Percentiles rank a stretch among this genome's conserved stretches.
phyloP scores from a whole-genome alignment of 2,888 invertebrate genomes.

The Liopterus haemorrhoidalis region DNA sequence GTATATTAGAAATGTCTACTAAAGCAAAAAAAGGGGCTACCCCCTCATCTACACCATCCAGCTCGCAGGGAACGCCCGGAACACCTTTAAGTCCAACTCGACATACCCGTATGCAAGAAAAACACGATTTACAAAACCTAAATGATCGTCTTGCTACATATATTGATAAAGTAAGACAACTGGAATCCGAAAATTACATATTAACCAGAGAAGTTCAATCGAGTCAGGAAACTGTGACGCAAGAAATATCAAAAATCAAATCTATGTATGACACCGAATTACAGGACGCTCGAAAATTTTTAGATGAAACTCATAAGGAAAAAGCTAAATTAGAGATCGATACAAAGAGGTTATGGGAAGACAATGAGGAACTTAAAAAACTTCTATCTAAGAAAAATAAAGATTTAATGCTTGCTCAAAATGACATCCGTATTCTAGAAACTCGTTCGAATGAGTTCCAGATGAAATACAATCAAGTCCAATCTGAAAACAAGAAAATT shows the following conservation, averaged over 20 bases:
- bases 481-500: slow-evolving; percentile 74
- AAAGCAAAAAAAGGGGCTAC: slow-evolving; percentile 47
- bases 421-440: slow-evolving; percentile 66
- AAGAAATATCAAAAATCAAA: slow-evolving; percentile 86
- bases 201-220: slow-evolving; percentile 78
- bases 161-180: slow-evolving; percentile 87
- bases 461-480: slow-evolving; percentile 70
- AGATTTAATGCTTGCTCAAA: slow-evolving; percentile 69
- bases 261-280: slow-evolving; percentile 90
- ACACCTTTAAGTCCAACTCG: slow-evolving; percentile 86
- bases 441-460: slow-evolving; percentile 66
- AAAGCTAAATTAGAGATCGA: slow-evolving; percentile 93
- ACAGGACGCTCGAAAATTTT: slow-evolving; percentile 78
- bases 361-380: slow-evolving; percentile 74
- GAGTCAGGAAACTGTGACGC: slow-evolving; percentile 76
- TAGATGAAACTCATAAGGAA: slow-evolving; percentile 89
- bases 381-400: slow-evolving; percentile 69
- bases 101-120: slow-evolving; percentile 86
- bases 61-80: slow-evolving; percentile 53
- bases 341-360: slow-evolving; percentile 76
- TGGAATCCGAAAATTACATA: slow-evolving; percentile 87
- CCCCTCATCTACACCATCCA: slow-evolving; percentile 58
- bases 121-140: slow-evolving; percentile 85
- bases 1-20: slow-evolving; percentile 45
- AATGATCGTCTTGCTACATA: slow-evolving; percentile 96